Conservation (phyloP, 2,797 vertebrate genomes). For the Euphonia xanthogaster region DNA sequence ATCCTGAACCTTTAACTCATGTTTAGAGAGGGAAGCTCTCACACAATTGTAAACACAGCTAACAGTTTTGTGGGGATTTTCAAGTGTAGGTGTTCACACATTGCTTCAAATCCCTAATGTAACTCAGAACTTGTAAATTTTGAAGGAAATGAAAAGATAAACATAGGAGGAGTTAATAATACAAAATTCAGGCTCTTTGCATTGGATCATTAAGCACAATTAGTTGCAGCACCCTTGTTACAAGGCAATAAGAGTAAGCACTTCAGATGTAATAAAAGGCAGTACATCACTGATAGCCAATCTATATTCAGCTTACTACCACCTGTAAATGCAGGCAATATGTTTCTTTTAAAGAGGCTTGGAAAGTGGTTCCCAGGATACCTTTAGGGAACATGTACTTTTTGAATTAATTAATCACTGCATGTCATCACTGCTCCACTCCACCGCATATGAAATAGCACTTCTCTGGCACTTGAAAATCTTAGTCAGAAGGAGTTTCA, state of each 20-base stretch:
- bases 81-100: neutral
- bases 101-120: neutral
- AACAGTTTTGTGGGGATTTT: neutral
- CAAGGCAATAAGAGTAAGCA: constrained; percentile 25
- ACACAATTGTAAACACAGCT: neutral
- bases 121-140: neutral
- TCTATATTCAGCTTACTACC: constrained; percentile 61
- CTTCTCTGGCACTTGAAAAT: constrained; percentile 28
- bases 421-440: constrained; percentile 64
- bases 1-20: neutral
- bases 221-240: constrained; percentile 36
- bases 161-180: neutral
- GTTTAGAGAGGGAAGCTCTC: neutral
- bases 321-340: constrained; percentile 71
- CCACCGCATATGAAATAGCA: constrained; percentile 59
- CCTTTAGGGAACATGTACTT: constrained; percentile 59
- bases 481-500: constrained; percentile 35
- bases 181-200: neutral
- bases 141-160: constrained; percentile 9
- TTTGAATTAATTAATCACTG: constrained; percentile 77
- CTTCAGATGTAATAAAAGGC: constrained; percentile 31
- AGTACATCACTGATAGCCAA: constrained; percentile 26
- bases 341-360: constrained; percentile 61
- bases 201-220: constrained; percentile 46
- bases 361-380: constrained; percentile 62